Base-by-base conservation (phyloP, 2,888 invertebrate species). In the Synergus laeviventris region DNA sequence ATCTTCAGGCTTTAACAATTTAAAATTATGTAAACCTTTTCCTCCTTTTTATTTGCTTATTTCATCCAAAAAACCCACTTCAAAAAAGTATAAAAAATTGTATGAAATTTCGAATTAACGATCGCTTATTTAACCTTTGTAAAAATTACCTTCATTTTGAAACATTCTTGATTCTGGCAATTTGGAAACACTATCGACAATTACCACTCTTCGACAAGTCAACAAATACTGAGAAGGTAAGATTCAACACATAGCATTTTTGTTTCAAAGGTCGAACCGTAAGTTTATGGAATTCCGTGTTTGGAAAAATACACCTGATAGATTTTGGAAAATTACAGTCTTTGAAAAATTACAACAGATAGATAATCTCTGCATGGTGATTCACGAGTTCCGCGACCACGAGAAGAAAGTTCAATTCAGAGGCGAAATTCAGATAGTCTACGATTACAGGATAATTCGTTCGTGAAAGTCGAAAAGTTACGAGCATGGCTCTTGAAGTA, bases 341-440 rank as follows among this genome's bases (percentile, higher is more conserved):
- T 42, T 42, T 42, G 14, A 2, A 42, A 56, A 56, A 56, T 56
- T 24, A 24, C 21, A 14, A 24, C 12, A 78, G 77, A 77, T 54
- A 76, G 76, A 81, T 73, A 36, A 64, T 76, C 73, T 39, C 77
- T 79, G 75, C 73, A 74, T 74, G 73, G 76, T 73, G 78, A 79
- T 81, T 81, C 75, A 73, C 60, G 76, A 78, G 81, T 79, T 81
- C 78, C 79, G 79, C 76, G 78, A 80, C 78, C 80, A 78, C 80
- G 76, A 78, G 76, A 80, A 76, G 81, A 81, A 81, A 80, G 81
- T 81, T 70, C 75, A 77, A 81, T 80, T 80, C 75, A 78, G 75
- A 70, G 73, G 77, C 74, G 79, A 76, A 75, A 66, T 70, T 31
- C 31, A 49, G 76, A 78, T 74, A 76, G 74, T 75, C 78, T 75